These are phyloP conservation scores for Hylaeus volcanicus DNA, from an alignment of 1,140 invertebrate species.

Conservation along the genomic window DNA sequence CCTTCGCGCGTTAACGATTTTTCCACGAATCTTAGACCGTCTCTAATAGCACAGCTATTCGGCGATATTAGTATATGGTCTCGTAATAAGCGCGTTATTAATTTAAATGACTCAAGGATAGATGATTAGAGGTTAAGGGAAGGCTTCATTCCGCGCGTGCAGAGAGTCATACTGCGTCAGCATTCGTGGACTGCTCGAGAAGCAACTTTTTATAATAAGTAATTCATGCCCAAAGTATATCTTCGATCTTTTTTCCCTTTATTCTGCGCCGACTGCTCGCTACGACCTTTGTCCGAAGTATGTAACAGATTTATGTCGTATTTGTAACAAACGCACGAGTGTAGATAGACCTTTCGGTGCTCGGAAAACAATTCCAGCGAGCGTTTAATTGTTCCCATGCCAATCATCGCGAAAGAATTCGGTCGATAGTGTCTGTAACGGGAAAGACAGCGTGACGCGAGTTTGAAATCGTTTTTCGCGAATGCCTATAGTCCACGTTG, in stretches of 20 bases:
- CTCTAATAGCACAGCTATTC: not conserved
- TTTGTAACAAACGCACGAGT: not conserved
- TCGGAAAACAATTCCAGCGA: conserved; percentile 6
- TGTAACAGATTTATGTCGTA: too few species aligned
- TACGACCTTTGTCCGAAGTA: too few species aligned
- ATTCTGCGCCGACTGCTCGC: too few species aligned
- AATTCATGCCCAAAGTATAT: too few species aligned
- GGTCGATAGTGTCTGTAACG: conserved; percentile 50
- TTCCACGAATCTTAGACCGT: not conserved
- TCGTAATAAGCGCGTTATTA: not conserved
- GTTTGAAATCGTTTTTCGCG: conserved; percentile 28
- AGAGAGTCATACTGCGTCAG: too few species aligned
- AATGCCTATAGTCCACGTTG: not conserved
- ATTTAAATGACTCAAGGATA: not conserved
- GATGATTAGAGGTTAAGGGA: not conserved
- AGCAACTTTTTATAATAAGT: too few species aligned
- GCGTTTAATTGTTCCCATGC: conserved; percentile 25
- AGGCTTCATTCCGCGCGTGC: too few species aligned
- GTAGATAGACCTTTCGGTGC: not conserved
- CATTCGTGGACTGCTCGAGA: too few species aligned
- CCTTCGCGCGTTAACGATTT: too few species aligned
- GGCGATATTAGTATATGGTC: not conserved
- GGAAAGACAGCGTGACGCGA: conserved; percentile 44
- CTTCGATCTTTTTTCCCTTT: too few species aligned
- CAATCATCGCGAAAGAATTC: conserved; percentile 47